Evolutionary conservation across 2,888 invertebrate species (phyloP).

Genomic region (Tiliacea aurago): DNA sequence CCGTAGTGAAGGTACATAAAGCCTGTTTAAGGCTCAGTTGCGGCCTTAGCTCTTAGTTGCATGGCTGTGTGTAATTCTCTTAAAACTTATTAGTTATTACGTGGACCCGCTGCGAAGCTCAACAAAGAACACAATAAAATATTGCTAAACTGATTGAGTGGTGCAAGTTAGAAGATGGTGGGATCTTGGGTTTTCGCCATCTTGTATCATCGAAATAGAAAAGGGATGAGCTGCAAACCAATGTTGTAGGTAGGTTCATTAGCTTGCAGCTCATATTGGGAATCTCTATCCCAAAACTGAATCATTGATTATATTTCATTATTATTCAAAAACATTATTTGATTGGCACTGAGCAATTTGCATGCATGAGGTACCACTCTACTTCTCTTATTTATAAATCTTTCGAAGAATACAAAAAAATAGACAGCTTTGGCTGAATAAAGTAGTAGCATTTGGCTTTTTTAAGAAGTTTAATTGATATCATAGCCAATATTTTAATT

Average conservation of each 20-base stretch:
- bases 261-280: too few species aligned
- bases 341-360: too few species aligned
- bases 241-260: too few species aligned
- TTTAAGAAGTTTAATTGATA: not conserved
- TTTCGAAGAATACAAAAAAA: not conserved
- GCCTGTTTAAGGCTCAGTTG: not conserved
- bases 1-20: not conserved
- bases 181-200: not conserved
- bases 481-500: not conserved
- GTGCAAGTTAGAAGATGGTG: slow-evolving; percentile 29
- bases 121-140: slow-evolving; percentile 59
- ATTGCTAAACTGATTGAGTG: slow-evolving; percentile 51
- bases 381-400: not conserved
- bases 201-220: not conserved
- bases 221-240: not conserved
- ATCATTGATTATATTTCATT: too few species aligned
- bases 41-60: slow-evolving; percentile 24
- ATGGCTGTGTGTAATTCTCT: slow-evolving; percentile 52
- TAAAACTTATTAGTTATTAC: slow-evolving; percentile 45
- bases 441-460: not conserved
- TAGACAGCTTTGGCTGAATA: not conserved
- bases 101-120: slow-evolving; percentile 28
- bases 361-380: not conserved
- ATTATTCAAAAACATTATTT: too few species aligned
- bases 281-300: too few species aligned